Base-by-base conservation (phyloP, 2,797 vertebrate species). In the Phataginus tricuspis region DNA sequence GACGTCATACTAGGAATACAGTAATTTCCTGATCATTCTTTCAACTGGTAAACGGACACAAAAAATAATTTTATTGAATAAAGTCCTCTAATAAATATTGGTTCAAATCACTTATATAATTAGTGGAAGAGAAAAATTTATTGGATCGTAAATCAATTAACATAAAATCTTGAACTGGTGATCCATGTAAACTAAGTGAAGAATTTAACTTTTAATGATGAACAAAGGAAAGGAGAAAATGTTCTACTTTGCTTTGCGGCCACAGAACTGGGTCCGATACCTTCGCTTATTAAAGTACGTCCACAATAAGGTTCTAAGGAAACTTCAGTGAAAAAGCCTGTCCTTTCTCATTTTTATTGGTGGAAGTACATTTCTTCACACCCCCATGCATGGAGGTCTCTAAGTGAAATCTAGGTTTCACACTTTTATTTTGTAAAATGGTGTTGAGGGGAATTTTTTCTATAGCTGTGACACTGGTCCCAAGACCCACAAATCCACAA, bases 241-340 rank as follows among this genome's bases (percentile, higher is more conserved):
- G 4, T 82, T 87, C 42, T 77, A 31, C 51, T 80, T 71, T n/a
- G 10, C 61, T 53, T 19, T 16, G 10, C 18, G 61, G 29, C 18
- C 12, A 13, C 57, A 34, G 7, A 66, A 29, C 1, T 31, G 5
- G 0, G 3, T 59, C 25, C 21, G 34, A 4, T 3, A n/a, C 4
- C 1, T 66, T 57, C 59, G 21, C 42, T 15, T 94, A 61, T 72
- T 37, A n/a, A 31, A 42, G 1, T 25, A 23, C 27, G 0, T 31
- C 16, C 15, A 34, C 78, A 79, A 49, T 71, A 55, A 75, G 9
- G 2, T 13, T 55, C 6, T 37, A 13, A 39, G 57, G 2, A 78
- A 72, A n/a, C 2, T 39, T 72, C 4, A 5, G 0, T 11, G 27
- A 34, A 29, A n/a, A 88, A 71, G 4, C 18, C 11, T 59, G 10